These are phyloP conservation scores for Chrosomus eos DNA, from an alignment of 2,797 vertebrate genomes.

Conservation along the genomic window DNA sequence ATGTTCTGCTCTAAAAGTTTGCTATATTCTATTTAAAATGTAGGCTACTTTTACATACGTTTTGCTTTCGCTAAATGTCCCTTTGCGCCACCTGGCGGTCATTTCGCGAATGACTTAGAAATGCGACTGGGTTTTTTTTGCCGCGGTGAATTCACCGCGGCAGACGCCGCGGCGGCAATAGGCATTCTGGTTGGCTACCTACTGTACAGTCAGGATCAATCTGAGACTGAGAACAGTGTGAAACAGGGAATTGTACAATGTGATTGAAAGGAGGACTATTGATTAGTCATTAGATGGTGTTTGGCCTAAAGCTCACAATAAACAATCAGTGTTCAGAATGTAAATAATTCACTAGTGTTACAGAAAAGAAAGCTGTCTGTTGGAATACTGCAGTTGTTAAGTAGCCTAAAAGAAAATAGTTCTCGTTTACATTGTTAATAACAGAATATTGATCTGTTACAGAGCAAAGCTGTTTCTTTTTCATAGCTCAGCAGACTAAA, in stretches of 20 bases:
- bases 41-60: no score
- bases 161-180: no score
- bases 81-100: no score
- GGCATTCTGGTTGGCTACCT: no score
- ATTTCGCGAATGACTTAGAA: no score
- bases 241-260: conserved; percentile 23
- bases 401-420: not conserved
- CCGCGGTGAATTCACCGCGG: no score
- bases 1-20: no score
- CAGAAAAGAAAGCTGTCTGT: not conserved
- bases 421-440: not conserved
- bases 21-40: no score
- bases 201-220: conserved; percentile 6
- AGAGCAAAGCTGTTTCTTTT: not conserved
- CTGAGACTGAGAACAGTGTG: not conserved
- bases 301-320: conserved; percentile 15
- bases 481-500: not conserved
- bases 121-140: no score
- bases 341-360: conserved; percentile 17
- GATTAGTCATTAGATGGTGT: conserved; percentile 4
- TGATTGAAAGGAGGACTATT: conserved; percentile 8
- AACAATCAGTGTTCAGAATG: not conserved
- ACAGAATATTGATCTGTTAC: conserved; percentile 3
- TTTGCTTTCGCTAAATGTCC: no score
- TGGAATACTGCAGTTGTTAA: not conserved